Evolutionary conservation across 2,113 vertebrate species (phyloP).

Genomic region (Eidolon helvum): DNA sequence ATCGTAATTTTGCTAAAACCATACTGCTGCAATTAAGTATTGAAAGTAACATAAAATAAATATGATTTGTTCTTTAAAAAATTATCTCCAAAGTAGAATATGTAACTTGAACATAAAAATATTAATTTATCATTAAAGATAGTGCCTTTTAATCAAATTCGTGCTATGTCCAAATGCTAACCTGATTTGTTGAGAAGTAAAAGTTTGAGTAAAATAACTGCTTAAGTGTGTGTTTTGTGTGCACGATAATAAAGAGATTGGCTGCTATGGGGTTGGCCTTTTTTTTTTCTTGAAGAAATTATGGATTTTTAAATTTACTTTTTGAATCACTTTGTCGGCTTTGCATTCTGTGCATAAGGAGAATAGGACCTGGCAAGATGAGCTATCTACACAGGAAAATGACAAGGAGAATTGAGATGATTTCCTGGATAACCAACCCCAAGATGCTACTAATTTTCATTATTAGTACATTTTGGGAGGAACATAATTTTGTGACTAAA

Average conservation of each 20-base stretch:
- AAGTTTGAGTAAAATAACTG: background rate
- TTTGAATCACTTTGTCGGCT: background rate
- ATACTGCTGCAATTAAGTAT: background rate
- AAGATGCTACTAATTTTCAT: background rate
- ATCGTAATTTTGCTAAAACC: background rate
- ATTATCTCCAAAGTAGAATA: background rate
- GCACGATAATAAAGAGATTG: background rate
- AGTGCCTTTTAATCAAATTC: background rate
- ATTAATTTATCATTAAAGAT: background rate
- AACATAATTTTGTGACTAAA: background rate
- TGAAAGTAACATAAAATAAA: background rate
- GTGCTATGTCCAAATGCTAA: background rate
- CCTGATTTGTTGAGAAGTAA: background rate
- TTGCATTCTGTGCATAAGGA: background rate
- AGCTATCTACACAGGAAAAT: background rate
- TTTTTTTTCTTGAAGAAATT: constrained; percentile 15
- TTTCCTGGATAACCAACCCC: background rate
- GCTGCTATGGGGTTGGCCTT: background rate
- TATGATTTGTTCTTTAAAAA: background rate
- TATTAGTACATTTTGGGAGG: background rate
- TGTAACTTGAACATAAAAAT: background rate
- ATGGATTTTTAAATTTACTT: background rate
- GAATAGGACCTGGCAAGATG: background rate
- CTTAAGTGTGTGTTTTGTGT: background rate
- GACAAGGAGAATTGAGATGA: background rate